Percentiles rank a stretch among this genome's conserved stretches.
Evolutionary conservation across 1,140 invertebrate genomes (phyloP).

Genomic region (Thrips palmi): DNA sequence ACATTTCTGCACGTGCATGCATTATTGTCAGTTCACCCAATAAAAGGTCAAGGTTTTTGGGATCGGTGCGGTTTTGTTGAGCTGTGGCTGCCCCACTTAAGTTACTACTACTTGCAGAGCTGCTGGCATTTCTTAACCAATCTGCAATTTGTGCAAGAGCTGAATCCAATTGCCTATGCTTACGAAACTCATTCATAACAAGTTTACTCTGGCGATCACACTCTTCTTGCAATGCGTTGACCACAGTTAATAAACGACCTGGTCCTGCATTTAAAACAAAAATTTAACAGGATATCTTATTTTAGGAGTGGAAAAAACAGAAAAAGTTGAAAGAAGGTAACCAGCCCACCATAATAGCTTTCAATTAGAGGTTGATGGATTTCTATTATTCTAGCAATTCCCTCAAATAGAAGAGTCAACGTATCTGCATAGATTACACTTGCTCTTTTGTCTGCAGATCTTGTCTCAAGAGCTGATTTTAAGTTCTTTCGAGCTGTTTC

Average conservation of each 20-base stretch:
- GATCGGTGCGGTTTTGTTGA: conserved; percentile 48
- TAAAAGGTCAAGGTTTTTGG: conserved; percentile 73
- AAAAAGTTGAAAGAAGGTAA: not conserved
- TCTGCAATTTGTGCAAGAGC: conserved; percentile 44
- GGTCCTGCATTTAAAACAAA: conserved; percentile 32
- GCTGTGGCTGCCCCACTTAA: too few species aligned
- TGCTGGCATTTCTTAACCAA: conserved; percentile 24
- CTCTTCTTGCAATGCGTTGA: conserved; percentile 63
- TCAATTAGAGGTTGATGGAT: conserved; percentile 85
- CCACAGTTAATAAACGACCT: conserved; percentile 49
- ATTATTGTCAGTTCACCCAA: conserved; percentile 83
- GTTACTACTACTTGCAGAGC: conserved; percentile 7
- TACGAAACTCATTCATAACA: conserved; percentile 60
- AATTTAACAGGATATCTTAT: conserved; percentile 6
- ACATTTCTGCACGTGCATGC: conserved; percentile 77
- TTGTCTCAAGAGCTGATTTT: conserved; percentile 36
- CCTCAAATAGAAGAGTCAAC: conserved; percentile 70
- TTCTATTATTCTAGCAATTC: conserved; percentile 72
- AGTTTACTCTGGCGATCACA: conserved; percentile 58
- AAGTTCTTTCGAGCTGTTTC: conserved; percentile 57
- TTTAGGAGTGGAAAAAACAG: not conserved
- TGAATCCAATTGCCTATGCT: conserved; percentile 46
- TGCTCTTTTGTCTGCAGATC: conserved; percentile 43
- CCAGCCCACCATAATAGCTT: conserved; percentile 64
- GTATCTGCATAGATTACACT: conserved; percentile 67